Conservation (phyloP, 2,113 vertebrate genomes). For the Nanorana parkeri region DNA sequence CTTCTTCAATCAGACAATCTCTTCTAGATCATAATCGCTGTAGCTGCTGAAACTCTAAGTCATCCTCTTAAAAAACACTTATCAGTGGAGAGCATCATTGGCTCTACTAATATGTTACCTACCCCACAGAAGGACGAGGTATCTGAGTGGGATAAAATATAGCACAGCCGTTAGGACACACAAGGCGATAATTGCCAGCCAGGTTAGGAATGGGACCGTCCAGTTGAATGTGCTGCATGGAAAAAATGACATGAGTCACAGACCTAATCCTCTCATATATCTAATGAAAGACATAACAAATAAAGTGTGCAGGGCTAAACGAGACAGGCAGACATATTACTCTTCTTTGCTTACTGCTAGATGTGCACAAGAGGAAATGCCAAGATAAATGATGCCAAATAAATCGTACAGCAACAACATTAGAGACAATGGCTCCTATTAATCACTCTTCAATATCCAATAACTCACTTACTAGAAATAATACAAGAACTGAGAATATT, state of each 20-base stretch:
- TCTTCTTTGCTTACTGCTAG: constrained; percentile 8
- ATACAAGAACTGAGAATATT: constrained; percentile 49
- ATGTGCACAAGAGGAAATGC: constrained; percentile 50
- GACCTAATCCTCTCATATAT: constrained; percentile 21
- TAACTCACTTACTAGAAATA: constrained; percentile 62
- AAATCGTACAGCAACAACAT: constrained; percentile 60
- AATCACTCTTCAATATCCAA: constrained; percentile 60
- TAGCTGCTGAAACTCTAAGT: constrained; percentile 65
- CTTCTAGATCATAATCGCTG: constrained; percentile 68
- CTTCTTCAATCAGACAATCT: constrained; percentile 65
- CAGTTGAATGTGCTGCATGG: constrained; percentile 92
- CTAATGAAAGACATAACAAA: constrained; percentile 51
- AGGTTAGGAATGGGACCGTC: constrained; percentile 97
- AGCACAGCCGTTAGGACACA: constrained; percentile 82
- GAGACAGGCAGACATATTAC: constrained; percentile 34
- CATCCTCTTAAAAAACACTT: constrained; percentile 63
- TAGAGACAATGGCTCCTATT: constrained; percentile 57
- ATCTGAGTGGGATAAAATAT: constrained; percentile 95
- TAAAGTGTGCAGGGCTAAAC: constrained; percentile 27
- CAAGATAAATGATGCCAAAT: constrained; percentile 62
- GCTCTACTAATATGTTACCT: constrained; percentile 72
- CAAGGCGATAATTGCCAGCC: constrained; percentile 89
- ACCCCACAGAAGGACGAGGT: constrained; percentile 97
- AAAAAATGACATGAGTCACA: constrained; percentile 64
- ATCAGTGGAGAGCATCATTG: constrained; percentile 59